phyloP scores from a whole-genome alignment of 1,140 invertebrate genomes.

The Ephestia elutella region DNA sequence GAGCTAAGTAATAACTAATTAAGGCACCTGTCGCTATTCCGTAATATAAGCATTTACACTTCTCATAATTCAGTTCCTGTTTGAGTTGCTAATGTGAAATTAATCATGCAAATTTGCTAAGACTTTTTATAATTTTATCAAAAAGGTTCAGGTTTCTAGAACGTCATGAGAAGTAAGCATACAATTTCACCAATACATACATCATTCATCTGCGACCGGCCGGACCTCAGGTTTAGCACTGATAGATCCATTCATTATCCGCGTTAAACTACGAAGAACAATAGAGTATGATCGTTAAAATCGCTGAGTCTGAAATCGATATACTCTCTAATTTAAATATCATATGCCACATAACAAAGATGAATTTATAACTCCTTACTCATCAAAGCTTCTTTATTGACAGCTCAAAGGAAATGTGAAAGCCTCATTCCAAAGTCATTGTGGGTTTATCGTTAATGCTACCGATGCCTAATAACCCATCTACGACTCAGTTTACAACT shows the following conservation, averaged over 20 bases:
- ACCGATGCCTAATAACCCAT: constrained; percentile 48
- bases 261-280: constrained; percentile 4
- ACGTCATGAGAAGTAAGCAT: too few species aligned
- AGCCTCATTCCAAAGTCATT: constrained; percentile 50
- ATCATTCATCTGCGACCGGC: too few species aligned
- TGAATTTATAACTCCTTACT: constrained; percentile 33
- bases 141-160: background rate
- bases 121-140: background rate
- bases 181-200: too few species aligned
- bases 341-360: constrained; percentile 21
- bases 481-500: constrained; percentile 30
- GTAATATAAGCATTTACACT: background rate
- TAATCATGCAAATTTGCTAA: too few species aligned
- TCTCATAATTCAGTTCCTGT: background rate
- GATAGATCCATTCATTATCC: too few species aligned
- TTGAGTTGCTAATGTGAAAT: background rate
- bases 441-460: constrained; percentile 38
- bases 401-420: constrained; percentile 42
- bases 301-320: background rate
- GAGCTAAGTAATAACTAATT: background rate
- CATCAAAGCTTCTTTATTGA: constrained; percentile 39
- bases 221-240: too few species aligned
- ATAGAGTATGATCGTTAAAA: constrained; percentile 6
- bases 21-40: background rate
- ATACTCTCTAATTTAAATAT: constrained; percentile 19